These are phyloP conservation scores for Clusia tigrina DNA, from an alignment of 2,888 invertebrate genomes.

Conservation along the genomic window DNA sequence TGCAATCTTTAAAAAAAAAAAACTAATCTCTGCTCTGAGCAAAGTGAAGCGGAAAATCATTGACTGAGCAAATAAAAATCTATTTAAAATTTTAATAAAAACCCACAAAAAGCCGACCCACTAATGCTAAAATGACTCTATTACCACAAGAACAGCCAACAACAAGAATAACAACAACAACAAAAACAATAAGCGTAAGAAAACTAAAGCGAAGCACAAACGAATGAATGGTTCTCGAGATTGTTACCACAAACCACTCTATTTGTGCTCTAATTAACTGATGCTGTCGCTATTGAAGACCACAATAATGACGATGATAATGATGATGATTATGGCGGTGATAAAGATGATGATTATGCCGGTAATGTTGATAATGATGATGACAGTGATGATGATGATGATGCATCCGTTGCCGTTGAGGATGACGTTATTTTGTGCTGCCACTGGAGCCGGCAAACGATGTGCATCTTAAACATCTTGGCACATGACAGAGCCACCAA, in stretches of 20 bases:
- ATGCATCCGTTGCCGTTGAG: too few relatives aligned
- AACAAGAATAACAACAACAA: background rate
- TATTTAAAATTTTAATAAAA: background rate
- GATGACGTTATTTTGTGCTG: too few relatives aligned
- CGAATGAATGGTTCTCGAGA: background rate
- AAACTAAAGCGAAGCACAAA: background rate
- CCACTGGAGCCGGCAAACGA: background rate
- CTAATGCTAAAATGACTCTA: background rate
- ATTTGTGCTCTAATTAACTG: conserved; percentile 50
- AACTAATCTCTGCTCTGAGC: too few relatives aligned
- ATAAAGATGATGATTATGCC: too few relatives aligned
- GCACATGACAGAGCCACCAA: too few relatives aligned
- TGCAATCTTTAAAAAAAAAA: too few relatives aligned
- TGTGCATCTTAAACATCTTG: too few relatives aligned
- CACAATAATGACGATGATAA: background rate
- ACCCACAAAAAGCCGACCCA: background rate
- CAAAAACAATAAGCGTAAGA: background rate
- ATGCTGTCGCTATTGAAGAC: conserved; percentile 5
- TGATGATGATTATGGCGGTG: too few relatives aligned
- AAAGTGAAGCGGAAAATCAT: too few relatives aligned
- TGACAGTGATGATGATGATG: too few relatives aligned
- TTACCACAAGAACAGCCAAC: background rate
- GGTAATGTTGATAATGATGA: too few relatives aligned
- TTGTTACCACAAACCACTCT: conserved; percentile 17
- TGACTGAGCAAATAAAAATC: background rate